A percentile compares a stretch with the other conserved stretches of the same genome.
Evolutionary conservation across 1,140 invertebrate species (phyloP).

Genomic region (Bombus vancouverensis): DNA sequence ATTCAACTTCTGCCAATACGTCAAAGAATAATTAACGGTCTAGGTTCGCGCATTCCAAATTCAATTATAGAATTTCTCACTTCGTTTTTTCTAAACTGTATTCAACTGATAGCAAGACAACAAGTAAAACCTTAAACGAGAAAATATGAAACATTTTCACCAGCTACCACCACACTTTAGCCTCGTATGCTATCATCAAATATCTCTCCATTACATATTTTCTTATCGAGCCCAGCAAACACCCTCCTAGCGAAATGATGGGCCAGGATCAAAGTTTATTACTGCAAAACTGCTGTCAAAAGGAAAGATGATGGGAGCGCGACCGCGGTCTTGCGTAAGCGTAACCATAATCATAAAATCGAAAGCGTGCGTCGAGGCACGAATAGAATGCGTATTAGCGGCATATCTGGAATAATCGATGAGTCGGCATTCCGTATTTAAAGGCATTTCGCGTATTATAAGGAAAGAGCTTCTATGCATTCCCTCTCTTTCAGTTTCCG

Average conservation of each 20-base stretch:
- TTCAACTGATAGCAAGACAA: no score
- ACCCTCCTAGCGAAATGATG: neutral
- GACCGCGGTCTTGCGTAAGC: neutral
- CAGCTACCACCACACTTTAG: no score
- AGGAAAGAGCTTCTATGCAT: conserved; percentile 40
- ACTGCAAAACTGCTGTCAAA: no score
- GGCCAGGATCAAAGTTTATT: neutral
- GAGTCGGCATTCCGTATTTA: conserved; percentile 58
- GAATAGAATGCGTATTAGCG: conserved; percentile 64
- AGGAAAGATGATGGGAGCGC: no score
- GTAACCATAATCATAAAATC: conserved; percentile 52
- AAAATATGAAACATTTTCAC: neutral
- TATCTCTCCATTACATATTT: no score
- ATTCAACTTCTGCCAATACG: no score
- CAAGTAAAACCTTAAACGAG: neutral
- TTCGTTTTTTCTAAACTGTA: neutral
- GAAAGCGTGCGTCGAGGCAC: conserved; percentile 5
- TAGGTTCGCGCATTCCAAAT: no score
- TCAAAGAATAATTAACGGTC: no score
- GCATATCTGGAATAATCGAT: conserved; percentile 67
- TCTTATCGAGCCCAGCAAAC: neutral
- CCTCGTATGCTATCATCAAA: no score
- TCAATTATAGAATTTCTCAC: no score
- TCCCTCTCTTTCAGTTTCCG: conserved; percentile 39
- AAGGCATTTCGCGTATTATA: conserved; percentile 67